Evolutionary conservation across 2,888 invertebrate genomes (phyloP), one percentile per base, ranked within the genome.

Genomic region (Rhorus exstirpatorius): DNA sequence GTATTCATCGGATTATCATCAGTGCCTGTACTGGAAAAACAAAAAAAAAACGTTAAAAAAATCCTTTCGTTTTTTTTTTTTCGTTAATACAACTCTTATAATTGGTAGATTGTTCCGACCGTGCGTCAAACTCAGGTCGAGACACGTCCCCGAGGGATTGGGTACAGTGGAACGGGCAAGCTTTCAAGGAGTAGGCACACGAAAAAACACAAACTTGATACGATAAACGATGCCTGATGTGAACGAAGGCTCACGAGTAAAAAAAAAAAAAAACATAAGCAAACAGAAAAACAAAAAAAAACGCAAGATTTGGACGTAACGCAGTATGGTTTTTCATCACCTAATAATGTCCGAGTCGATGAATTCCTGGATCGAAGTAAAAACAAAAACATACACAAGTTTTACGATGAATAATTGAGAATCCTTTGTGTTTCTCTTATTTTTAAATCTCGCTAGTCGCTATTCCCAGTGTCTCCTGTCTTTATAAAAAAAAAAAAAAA

Each of bases 121-220:
- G 38, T 6, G 38, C 4, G 58, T 35, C 12, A 10, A 24, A 67
- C 24, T 12, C 14, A 58, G 75, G 46, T 24, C 31, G 17, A 14
- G 12, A 4, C 24, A 4, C 24, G 21, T 51, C 21, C 41, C 24
- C 21, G 70, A 61, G 67, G 65, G 24, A 55, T 35, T 65, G 83
- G 83, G 70, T 58, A 55, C 21, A 72, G 51, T 61, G 70, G 41
- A 71, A 49, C 24, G 58, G 55, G 58, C 17, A 21, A 60, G 44
- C 41, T 21, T 38, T 53, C 41, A 24, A n/a, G 35, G 21, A 79
- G 26, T 17, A 38, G 67, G 60, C 26, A 83, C 70, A 68, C 60
- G 55, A 72, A 70, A 65, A 82, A 79, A 75, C 81, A 78, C 86
- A 84, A 78, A 83, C 67, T 79, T 60, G 84, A 85, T 75, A 83